These are phyloP conservation scores for Potamilus streckersoni DNA, from an alignment of 1,140 invertebrate genomes.

Conservation along the genomic window DNA sequence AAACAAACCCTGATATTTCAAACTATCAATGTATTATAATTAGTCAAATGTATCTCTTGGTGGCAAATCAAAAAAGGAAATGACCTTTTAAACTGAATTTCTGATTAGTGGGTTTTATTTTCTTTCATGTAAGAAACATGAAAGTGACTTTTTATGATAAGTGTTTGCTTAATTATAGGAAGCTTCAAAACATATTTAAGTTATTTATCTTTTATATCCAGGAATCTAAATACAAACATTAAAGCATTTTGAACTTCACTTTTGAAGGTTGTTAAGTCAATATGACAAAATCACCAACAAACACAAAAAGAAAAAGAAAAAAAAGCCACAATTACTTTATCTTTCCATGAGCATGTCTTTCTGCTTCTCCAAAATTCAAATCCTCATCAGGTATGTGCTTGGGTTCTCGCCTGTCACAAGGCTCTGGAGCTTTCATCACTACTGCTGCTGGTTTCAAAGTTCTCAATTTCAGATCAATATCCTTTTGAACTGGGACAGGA, in stretches of 20 bases:
- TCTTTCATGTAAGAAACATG: too few relatives aligned
- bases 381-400: constrained; percentile 70
- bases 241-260: not conserved
- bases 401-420: constrained; percentile 17
- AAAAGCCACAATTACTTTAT: constrained; percentile 1
- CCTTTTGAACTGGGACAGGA: constrained; percentile 97
- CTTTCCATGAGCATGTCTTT: constrained; percentile 40
- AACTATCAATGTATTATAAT: not conserved
- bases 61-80: not conserved
- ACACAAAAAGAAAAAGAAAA: not conserved
- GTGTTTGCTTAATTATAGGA: too few relatives aligned
- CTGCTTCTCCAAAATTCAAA: constrained; percentile 71
- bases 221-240: not conserved
- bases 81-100: too few relatives aligned
- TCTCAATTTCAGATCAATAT: constrained; percentile 59
- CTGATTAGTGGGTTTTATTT: too few relatives aligned
- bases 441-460: constrained; percentile 19
- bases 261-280: not conserved
- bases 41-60: not conserved
- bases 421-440: constrained; percentile 8
- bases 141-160: too few relatives aligned
- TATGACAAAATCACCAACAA: not conserved
- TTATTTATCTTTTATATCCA: not conserved
- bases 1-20: not conserved
- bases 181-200: too few relatives aligned